Base-by-base conservation (phyloP, 30 jellyfish, hydroid and myxozoan species). In the Hydractinia symbiolongicarpus region DNA sequence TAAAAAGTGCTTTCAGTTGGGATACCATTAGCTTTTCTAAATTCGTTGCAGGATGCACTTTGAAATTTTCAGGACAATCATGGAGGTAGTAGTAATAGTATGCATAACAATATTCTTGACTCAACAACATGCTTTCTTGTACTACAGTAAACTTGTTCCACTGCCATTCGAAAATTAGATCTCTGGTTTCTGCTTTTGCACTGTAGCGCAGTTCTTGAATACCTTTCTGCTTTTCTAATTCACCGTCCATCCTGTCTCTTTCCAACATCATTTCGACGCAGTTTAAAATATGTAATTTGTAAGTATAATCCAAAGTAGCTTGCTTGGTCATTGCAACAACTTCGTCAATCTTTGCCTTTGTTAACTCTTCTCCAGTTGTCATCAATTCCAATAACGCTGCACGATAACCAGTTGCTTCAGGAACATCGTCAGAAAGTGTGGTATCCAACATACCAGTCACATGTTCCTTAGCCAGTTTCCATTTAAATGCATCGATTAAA, bases 381-480 rank as follows among this genome's bases (percentile, higher is more conserved):
- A 76, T 21, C 1, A 76, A 7, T 55, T 76, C 55, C 79, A 76
- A 16, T 8, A 76, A 53, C 19, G 84, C 84, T 44, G 84, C 54
- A 17, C 79, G 50, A 50, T 76, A 76, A 14, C 54, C 78, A 55
- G 84, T 55, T 14, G 84, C 79, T 55, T 76, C 84, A 6, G 84
- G 84, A 17, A 76, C 79, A 16, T 76, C 84, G 17, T 52, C 81
- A 7, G 84, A 76, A 0, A 76, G 54, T 9, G 84, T 50, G 9
- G 84, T 5, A 51, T 76, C 84, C 19, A 76, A 16, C 84, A 76
- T 76, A 14, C 79, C 84, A 4, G 81, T 19, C 15, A 72, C 81
- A 7, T 72, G 81, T 9, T 72, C 81, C 56, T 72, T 72, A 7
- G 81, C 81, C 19, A 72, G 30, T 72, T 13, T 21, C 81, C 81